Conservation (phyloP, 2,113 vertebrate genomes). For the cattle (Bos taurus) region DNA sequence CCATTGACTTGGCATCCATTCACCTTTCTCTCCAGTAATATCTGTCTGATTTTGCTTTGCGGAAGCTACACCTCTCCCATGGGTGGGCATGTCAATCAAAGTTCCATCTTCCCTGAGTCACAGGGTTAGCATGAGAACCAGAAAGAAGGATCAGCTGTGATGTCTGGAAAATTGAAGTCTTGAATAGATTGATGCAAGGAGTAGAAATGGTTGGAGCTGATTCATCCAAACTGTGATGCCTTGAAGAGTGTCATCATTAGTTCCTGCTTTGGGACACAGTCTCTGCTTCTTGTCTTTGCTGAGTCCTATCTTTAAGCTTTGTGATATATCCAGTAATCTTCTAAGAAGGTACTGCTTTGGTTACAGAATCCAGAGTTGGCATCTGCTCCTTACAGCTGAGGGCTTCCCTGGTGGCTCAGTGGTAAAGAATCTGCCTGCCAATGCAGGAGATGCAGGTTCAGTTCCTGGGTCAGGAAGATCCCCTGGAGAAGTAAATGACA, state of each 20-base stretch:
- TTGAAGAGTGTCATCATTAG: background rate
- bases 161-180: background rate
- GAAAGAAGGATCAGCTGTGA: background rate
- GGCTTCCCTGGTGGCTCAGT: background rate
- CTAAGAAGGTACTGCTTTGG: background rate
- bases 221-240: fast-evolving
- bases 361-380: background rate
- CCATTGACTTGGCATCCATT: background rate
- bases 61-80: background rate
- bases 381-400: background rate
- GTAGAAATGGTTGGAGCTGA: background rate
- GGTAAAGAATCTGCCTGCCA: background rate
- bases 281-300: background rate
- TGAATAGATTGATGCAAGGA: background rate
- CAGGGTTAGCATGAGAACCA: background rate
- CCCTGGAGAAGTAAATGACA: background rate
- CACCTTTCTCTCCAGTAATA: background rate
- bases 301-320: background rate
- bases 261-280: background rate
- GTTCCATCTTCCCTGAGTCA: background rate
- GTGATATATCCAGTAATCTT: background rate
- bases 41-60: background rate
- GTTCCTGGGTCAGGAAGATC: background rate
- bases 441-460: background rate
- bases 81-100: background rate